Conservation (phyloP, 2,113 vertebrate species). For the Callipepla squamata region DNA sequence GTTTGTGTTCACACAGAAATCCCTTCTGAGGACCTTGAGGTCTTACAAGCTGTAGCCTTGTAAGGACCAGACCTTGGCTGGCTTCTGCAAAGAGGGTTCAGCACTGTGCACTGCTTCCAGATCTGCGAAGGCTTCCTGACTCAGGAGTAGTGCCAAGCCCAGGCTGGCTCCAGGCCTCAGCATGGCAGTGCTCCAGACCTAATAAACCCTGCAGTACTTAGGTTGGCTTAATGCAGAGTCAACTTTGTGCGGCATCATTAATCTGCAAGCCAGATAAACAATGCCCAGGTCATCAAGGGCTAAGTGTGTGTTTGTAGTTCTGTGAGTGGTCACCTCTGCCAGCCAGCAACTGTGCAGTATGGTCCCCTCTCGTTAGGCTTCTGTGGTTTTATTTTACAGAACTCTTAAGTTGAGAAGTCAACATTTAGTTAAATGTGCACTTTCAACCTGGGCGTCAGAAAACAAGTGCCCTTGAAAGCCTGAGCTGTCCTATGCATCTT, state of each 20-base stretch:
- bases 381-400: neutral
- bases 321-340: neutral
- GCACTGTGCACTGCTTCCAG: neutral
- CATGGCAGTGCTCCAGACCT: neutral
- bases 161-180: neutral
- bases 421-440: neutral
- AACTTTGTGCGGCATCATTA: neutral
- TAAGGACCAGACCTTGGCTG: neutral
- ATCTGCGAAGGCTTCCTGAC: neutral
- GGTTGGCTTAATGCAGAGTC: neutral
- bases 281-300: neutral
- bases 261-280: neutral
- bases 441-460: neutral
- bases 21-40: neutral
- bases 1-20: neutral
- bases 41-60: neutral
- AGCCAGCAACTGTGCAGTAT: neutral
- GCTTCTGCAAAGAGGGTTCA: neutral
- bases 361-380: neutral
- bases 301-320: neutral
- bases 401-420: neutral
- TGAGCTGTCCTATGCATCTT: neutral
- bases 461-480: neutral
- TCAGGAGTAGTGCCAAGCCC: neutral
- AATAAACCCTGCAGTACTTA: constrained; percentile 13